Conservation (phyloP, 2,797 vertebrate genomes). For the Tiaroga cobitis region DNA sequence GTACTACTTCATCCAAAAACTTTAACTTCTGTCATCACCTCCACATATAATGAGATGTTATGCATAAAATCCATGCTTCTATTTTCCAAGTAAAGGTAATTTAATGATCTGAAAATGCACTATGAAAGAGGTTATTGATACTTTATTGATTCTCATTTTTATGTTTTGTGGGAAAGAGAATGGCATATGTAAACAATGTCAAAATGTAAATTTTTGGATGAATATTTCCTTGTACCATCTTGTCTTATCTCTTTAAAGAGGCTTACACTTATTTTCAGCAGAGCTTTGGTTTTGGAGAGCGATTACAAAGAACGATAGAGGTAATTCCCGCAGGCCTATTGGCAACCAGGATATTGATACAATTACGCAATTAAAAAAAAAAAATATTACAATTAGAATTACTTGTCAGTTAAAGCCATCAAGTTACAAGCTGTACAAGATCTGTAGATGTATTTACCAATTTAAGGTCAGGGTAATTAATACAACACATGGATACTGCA, state of each 20-base stretch:
- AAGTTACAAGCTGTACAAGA: background rate
- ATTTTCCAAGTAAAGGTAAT: background rate
- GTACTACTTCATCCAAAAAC: background rate
- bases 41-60: background rate
- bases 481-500: background rate
- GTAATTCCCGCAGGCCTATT: conserved; percentile 2
- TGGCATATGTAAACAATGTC: no score
- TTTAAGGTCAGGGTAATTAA: conserved; percentile 2
- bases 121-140: background rate
- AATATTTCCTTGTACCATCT: background rate
- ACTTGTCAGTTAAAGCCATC: background rate
- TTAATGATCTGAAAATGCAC: background rate
- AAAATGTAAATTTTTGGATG: no score
- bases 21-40: background rate
- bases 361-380: no score
- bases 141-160: background rate
- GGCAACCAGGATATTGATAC: no score
- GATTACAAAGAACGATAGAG: background rate
- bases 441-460: background rate
- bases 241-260: background rate
- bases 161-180: background rate
- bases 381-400: no score
- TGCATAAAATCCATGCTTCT: background rate
- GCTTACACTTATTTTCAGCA: background rate
- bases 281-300: background rate